Conservation (phyloP, 2,797 vertebrate species). For the Amphiprion clarkii region DNA sequence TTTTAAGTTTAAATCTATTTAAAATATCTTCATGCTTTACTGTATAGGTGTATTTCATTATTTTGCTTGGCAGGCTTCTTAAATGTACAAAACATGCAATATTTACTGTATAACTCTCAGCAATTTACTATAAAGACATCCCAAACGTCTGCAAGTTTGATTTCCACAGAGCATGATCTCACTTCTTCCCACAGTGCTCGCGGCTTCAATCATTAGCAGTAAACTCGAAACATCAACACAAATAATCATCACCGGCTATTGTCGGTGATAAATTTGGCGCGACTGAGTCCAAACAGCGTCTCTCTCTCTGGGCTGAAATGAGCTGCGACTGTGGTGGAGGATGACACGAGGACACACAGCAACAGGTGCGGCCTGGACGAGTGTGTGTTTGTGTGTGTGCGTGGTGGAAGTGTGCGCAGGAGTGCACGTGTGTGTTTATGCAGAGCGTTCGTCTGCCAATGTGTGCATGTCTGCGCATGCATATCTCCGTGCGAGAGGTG, state of each 20-base stretch:
- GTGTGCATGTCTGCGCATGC: neutral
- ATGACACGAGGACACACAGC: constrained; percentile 44
- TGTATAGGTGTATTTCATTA: no score
- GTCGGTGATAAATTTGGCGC: constrained; percentile 54
- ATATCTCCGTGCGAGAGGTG: constrained; percentile 20
- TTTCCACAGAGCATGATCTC: constrained; percentile 5
- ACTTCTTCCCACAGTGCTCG: neutral
- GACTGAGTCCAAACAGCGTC: constrained; percentile 59
- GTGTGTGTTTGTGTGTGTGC: constrained; percentile 14
- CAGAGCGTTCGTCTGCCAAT: neutral
- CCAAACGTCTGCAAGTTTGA: neutral
- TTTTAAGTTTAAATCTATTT: no score
- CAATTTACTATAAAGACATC: neutral
- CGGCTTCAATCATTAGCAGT: constrained; percentile 25
- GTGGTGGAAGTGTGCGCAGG: neutral
- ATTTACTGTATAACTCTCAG: neutral
- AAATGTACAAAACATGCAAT: neutral
- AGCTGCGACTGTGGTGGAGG: neutral
- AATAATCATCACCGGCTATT: constrained; percentile 41
- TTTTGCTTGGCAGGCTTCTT: no score
- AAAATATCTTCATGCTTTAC: no score
- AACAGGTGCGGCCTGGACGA: constrained; percentile 71
- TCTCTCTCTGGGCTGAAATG: constrained; percentile 41
- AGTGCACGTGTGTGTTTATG: neutral
- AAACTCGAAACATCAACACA: constrained; percentile 31